Conservation (phyloP, 1,140 invertebrate species). For the Venustaconcha ellipsiformis region DNA sequence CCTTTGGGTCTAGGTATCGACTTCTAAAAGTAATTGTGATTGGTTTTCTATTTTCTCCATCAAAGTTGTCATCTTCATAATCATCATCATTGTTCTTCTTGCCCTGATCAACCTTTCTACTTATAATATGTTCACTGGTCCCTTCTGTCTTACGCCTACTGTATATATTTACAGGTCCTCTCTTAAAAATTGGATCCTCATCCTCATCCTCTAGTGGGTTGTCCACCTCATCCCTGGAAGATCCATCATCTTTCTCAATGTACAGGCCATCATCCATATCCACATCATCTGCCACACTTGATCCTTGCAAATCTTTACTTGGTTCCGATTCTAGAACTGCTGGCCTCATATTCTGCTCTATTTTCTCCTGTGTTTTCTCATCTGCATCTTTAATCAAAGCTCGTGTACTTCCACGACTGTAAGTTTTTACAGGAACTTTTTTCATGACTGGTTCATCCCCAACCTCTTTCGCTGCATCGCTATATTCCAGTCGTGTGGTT, state of each 20-base stretch:
- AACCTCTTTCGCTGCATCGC: constrained; percentile 2
- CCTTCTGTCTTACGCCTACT: constrained; percentile 15
- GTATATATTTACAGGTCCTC: constrained; percentile 22
- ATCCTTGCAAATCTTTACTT: constrained; percentile 3
- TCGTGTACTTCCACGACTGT: constrained; percentile 16
- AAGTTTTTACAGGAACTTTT: constrained; percentile 26
- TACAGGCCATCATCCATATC: constrained; percentile 25
- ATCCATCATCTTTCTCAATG: constrained; percentile 30
- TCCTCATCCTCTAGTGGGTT: not conserved
- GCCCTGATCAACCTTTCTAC: no score
- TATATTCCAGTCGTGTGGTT: not conserved
- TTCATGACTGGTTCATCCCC: constrained; percentile 22
- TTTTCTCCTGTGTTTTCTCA: not conserved
- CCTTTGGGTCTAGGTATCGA: constrained; percentile 25
- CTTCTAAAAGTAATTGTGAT: constrained; percentile 27
- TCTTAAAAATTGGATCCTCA: not conserved
- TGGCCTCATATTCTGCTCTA: constrained; percentile 10
- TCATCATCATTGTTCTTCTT: no score
- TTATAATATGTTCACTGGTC: not conserved
- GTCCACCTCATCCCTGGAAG: constrained; percentile 12
- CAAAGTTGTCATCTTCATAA: no score
- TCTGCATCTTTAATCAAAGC: constrained; percentile 19
- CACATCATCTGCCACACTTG: constrained; percentile 9
- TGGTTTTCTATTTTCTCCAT: no score
- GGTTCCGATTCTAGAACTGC: constrained; percentile 3